Evolutionary conservation across 1,140 invertebrate species (phyloP), one percentile per base, ranked within the genome.

Genomic region (Papilio xuthus): DNA sequence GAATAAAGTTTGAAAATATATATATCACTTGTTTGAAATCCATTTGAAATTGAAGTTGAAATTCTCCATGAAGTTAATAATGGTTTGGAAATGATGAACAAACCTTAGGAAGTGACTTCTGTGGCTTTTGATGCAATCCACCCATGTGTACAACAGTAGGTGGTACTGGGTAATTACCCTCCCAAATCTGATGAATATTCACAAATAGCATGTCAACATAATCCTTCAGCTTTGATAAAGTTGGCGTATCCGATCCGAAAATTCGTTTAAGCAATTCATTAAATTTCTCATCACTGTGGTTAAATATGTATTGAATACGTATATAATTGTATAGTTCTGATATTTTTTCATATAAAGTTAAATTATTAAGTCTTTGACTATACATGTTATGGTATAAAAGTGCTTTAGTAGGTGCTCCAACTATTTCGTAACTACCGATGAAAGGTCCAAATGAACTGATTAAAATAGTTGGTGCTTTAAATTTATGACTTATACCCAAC

Each of bases 161-260:
- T 28, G 91, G 86, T n/a, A 91, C 78, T 15, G 95, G 89, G 26
- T 90, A 83, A 32, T 88, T 83, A 50, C 86, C 83, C 50, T 89
- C 83, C 77, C 94, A 86, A 13, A 90, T 80, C 7, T 88, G 90
- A 89, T 95, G 90, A 15, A 82, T 85, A 82, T 93, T 94, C 2
- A 93, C 75, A 75, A 96, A 92, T 18, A 95, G 47, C 81, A 96
- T 82, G 70, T 93, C 93, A 7, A 94, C 84, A 82, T 93, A 93
- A 50, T 87, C 85, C 50, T 90, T 85, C n/a, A 95, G 79, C 60
- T 94, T 89, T 0, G 83, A 80, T 13, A 94, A 23, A 28, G 83
- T 75, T 8, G 92, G 88, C 44, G 88, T 79, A 78, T 89, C 81
- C 1, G 84, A 32, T 6, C 89, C 93, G 74, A 94, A 93, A 85